Conservation (phyloP, 37 sponge, comb jelly and placozoan genomes). For the Agelas oroides region DNA sequence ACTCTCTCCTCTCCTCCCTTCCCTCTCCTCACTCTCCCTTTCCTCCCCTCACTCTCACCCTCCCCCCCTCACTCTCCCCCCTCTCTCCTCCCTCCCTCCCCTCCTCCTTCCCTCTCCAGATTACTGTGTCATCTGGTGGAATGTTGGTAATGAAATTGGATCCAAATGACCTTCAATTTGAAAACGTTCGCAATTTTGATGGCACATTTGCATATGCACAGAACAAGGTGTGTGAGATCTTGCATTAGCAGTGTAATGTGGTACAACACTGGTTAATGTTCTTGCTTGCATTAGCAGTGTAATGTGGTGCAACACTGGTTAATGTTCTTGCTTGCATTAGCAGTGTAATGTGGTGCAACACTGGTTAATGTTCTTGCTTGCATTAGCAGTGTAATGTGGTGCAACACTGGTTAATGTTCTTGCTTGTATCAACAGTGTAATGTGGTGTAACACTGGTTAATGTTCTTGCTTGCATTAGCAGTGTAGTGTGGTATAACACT, state of each 20-base stretch:
- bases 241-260: neutral
- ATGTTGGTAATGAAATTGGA: slow-evolving; percentile 88
- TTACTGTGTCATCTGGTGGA: slow-evolving; percentile 91
- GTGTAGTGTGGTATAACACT: neutral
- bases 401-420: neutral
- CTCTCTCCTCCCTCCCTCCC: too few species aligned
- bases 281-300: too few species aligned
- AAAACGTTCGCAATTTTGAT: slow-evolving; percentile 61
- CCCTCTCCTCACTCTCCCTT: too few species aligned
- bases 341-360: slow-evolving; percentile 52
- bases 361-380: too few species aligned
- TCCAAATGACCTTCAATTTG: slow-evolving; percentile 77
- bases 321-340: neutral
- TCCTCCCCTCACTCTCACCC: too few species aligned
- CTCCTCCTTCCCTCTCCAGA: too few species aligned
- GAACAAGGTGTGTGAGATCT: slow-evolving; percentile 81
- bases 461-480: too few species aligned
- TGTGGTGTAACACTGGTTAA: neutral
- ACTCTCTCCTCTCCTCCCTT: too few species aligned
- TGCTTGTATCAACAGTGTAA: slow-evolving; percentile 51
- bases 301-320: neutral
- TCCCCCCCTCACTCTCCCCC: too few species aligned
- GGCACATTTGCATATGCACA: slow-evolving; percentile 88
- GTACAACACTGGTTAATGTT: neutral
- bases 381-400: too few species aligned